Evolutionary conservation across 2,888 invertebrate species (phyloP), one percentile per base, ranked within the genome.

Genomic region (Orthosia gracilis): DNA sequence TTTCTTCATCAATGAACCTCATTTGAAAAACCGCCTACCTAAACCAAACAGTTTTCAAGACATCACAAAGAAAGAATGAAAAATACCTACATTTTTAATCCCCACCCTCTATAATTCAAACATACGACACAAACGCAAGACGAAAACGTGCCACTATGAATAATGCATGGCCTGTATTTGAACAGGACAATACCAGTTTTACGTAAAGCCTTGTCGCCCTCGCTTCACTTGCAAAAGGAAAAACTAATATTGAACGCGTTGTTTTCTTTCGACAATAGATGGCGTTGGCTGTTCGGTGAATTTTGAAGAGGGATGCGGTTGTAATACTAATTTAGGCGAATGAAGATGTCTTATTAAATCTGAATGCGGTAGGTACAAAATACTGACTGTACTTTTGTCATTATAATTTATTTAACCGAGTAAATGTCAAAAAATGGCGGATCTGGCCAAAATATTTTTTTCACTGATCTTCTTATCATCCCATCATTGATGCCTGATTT

Each of bases 131-230:
- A 86, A 88, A 86, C 89, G 88, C 89, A 88, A 84, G 85, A 75
- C 75, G 80, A 82, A 90, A 92, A 91, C 91, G 91, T 91, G 89
- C 89, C 86, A 86, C 78, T 85, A 94, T 94, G 94, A 94, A 95
- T 94, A 95, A 95, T 91, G 91, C 91, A 95, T 94, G 89, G 58
- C 77, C 70, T 89, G 84, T 92, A 91, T 93, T 94, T 93, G 92
- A 83, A 87, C 85, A 87, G 92, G 92, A 94, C 93, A 94, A 93
- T 90, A 88, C 89, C 88, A 89, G 91, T 92, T 92, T 92, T 91
- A 91, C 92, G 92, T 92, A 90, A 93, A 88, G 89, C 89, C 89
- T 89, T 90, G 89, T 89, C 86, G 80, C 83, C 81, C 80, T 85
- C 85, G 82, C 80, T 69, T 82, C 73, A 78, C 79, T 80, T 72